Evolutionary conservation across 2,113 vertebrate genomes (phyloP), one percentile per base, ranked within the genome.

Genomic region (Stigmatopora nigra): DNA sequence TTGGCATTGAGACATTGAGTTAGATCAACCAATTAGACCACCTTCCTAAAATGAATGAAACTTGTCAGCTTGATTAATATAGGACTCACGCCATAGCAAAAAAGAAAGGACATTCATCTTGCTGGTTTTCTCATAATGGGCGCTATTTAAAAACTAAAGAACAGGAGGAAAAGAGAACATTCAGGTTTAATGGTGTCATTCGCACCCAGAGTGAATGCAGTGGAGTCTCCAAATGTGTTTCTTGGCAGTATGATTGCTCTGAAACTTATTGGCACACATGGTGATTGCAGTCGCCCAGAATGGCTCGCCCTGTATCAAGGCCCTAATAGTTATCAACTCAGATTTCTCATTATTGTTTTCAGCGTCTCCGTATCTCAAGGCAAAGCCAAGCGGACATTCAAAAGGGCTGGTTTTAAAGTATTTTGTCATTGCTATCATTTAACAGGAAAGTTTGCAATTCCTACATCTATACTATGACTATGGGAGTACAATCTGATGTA

Each of bases 151-250:
- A 72, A 64, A 64, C 7, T 5, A 64, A 62, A 16, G 49, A 41
- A 35, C 31, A 65, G 25, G 11, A 63, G 67, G n/a, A 53, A 67
- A 74, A 71, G 67, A 72, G 67, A 78, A 82, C 73, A 69, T 70
- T 65, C 69, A 72, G 68, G 71, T 65, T 60, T 20, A 51, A 63
- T 7, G 45, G 69, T 48, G 41, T 68, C 56, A 49, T 11, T 84
- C 68, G 63, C 78, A 77, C 79, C 62, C 41, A 49, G 67, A 70
- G 7, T 57, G 62, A 79, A 58, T 69, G 67, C 36, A 41, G 41
- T 36, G 31, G 52, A 64, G 65, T 52, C 65, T 67, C 81, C 68
- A 78, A 81, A 72, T 74, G 64, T 68, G 77, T 72, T 80, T 82
- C 61, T 78, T 82, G 78, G 76, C 79, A 77, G 61, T 25, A 16